Percentiles rank a stretch among this genome's conserved stretches.
Evolutionary conservation across 1,140 invertebrate species (phyloP).

Genomic region (Hycleus phaleratus): DNA sequence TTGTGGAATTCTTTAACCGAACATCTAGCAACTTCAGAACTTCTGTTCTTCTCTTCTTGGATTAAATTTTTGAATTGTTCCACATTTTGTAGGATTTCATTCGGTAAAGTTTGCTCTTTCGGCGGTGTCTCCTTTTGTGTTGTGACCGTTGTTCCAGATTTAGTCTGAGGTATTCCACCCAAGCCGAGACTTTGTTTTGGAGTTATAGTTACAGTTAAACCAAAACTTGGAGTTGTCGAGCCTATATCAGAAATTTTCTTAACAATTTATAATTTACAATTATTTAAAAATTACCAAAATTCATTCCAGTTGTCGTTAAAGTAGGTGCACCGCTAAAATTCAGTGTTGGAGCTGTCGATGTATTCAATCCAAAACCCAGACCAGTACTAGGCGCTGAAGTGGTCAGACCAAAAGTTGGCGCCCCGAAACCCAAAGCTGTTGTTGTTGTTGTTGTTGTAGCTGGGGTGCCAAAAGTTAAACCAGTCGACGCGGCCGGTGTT

Average conservation of each 20-base stretch:
- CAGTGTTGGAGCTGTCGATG: conserved; percentile 19
- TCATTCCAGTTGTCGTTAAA: background rate
- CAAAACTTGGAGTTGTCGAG: conserved; percentile 1
- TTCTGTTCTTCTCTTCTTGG: conserved; percentile 72
- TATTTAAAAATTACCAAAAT: background rate
- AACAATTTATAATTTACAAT: background rate
- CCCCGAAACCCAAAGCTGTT: background rate
- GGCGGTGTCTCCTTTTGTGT: conserved; percentile 52
- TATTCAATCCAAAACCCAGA: conserved; percentile 19
- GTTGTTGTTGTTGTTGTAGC: conserved; percentile 6
- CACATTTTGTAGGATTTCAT: conserved; percentile 49
- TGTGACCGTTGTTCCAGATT: conserved; percentile 38
- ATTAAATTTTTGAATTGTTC: conserved; percentile 66
- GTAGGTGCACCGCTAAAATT: conserved; percentile 18
- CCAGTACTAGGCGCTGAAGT: conserved; percentile 27
- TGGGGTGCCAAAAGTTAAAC: conserved; percentile 30
- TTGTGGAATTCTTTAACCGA: conserved; percentile 35
- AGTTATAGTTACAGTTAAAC: conserved; percentile 30
- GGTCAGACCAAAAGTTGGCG: conserved; percentile 18
- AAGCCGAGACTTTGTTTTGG: conserved; percentile 45
- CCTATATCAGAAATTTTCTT: background rate
- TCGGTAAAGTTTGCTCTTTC: conserved; percentile 65
- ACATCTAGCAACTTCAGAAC: conserved; percentile 70
- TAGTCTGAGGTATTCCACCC: conserved; percentile 54
- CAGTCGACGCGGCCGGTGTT: conserved; percentile 11